phyloP scores from a whole-genome alignment of 2,888 invertebrate species.

The Sicus ferrugineus region DNA sequence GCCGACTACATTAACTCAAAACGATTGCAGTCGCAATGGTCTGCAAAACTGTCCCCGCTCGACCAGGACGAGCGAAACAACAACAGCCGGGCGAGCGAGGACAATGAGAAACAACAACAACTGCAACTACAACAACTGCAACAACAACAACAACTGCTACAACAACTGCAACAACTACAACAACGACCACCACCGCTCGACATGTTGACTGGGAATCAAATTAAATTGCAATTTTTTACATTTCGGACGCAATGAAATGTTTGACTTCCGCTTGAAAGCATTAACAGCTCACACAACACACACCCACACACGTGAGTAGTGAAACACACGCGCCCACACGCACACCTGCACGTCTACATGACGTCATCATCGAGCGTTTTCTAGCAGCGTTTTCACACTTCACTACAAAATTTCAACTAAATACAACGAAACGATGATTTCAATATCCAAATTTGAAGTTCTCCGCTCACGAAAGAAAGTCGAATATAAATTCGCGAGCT shows the following conservation, averaged over 20 bases:
- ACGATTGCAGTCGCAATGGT: constrained; percentile 10
- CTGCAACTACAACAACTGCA: too few relatives aligned
- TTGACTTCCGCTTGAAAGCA: constrained; percentile 22
- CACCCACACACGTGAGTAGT: neutral
- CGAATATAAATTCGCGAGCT: too few relatives aligned
- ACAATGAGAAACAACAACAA: neutral
- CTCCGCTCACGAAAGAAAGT: too few relatives aligned
- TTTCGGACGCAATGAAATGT: constrained; percentile 38
- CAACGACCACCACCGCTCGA: neutral
- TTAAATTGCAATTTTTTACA: constrained; percentile 37
- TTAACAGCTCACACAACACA: constrained; percentile 9
- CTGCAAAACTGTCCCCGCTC: neutral
- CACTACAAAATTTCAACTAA: too few relatives aligned
- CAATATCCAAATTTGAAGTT: too few relatives aligned
- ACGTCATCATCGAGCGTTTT: constrained; percentile 10
- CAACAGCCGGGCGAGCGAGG: neutral
- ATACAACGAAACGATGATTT: too few relatives aligned
- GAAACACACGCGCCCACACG: neutral
- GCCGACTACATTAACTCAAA: neutral
- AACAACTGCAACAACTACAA: neutral
- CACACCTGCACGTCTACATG: neutral
- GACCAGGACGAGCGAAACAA: too few relatives aligned
- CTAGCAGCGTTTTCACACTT: too few relatives aligned
- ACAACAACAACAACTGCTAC: constrained; percentile 6
- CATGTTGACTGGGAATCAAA: constrained; percentile 30